These are phyloP conservation scores for Camelus bactrianus DNA, from an alignment of 2,113 vertebrate genomes.

Conservation along the genomic window DNA sequence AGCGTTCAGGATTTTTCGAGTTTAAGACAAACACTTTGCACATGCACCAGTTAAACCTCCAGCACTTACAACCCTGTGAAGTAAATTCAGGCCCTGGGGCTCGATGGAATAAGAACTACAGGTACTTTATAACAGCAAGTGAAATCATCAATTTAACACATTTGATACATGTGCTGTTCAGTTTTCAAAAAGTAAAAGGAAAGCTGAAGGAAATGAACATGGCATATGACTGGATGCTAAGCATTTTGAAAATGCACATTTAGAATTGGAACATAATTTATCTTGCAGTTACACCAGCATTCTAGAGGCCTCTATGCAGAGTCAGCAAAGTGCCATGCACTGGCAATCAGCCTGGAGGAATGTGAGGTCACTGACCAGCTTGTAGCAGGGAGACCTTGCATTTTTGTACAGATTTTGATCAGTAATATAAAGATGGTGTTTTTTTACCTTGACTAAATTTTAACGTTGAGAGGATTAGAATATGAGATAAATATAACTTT, in stretches of 20 bases:
- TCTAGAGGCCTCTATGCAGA: constrained; percentile 56
- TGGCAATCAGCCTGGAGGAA: constrained; percentile 60
- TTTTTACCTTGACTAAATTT: constrained; percentile 53
- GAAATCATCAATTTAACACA: constrained; percentile 77
- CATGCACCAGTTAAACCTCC: constrained; percentile 71
- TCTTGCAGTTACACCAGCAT: constrained; percentile 54
- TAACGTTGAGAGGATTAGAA: constrained; percentile 59
- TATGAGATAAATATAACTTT: constrained; percentile 46
- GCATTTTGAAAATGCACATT: constrained; percentile 72
- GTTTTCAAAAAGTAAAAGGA: constrained; percentile 69
- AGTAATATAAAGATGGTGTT: constrained; percentile 55
- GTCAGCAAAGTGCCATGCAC: constrained; percentile 64
- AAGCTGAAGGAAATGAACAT: constrained; percentile 68
- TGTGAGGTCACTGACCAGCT: constrained; percentile 60
- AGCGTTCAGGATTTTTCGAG: constrained; percentile 67
- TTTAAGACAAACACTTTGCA: constrained; percentile 78
- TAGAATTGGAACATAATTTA: constrained; percentile 70
- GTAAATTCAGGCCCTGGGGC: constrained; percentile 76
- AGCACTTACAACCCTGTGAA: constrained; percentile 71
- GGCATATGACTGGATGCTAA: constrained; percentile 44
- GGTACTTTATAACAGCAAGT: constrained; percentile 75
- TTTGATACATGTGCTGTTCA: constrained; percentile 72
- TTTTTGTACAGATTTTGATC: constrained; percentile 67
- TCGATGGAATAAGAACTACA: constrained; percentile 66
- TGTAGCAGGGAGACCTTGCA: constrained; percentile 68